Conservation (phyloP, 2,888 invertebrate species). For the Limnephilus rhombicus region DNA sequence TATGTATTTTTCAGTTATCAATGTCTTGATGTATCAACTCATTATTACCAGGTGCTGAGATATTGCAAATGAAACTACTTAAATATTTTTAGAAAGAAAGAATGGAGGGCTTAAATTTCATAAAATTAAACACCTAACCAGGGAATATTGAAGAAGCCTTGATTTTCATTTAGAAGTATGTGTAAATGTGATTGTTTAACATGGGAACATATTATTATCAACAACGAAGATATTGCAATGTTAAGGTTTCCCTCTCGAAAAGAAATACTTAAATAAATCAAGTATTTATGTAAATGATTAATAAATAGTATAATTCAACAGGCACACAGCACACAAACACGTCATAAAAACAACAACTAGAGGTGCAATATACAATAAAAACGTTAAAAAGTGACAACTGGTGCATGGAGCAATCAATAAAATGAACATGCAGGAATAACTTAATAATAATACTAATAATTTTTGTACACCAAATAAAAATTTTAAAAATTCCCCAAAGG, state of each 20-base stretch:
- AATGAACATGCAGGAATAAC: background rate
- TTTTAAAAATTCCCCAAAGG: background rate
- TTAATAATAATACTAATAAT: background rate
- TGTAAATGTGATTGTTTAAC: background rate
- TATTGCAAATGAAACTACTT: too few relatives aligned
- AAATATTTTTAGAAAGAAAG: too few relatives aligned
- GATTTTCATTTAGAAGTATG: background rate
- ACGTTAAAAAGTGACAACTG: background rate
- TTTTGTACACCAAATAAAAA: background rate
- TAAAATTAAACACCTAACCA: background rate
- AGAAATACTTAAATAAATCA: background rate
- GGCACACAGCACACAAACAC: background rate
- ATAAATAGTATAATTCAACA: background rate
- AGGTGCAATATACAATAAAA: background rate
- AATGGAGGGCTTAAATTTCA: too few relatives aligned
- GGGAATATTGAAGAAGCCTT: background rate
- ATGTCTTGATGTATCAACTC: too few relatives aligned
- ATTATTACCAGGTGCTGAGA: too few relatives aligned
- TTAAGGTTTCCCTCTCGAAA: background rate
- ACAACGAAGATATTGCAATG: background rate
- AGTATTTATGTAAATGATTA: background rate
- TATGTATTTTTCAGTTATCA: too few relatives aligned
- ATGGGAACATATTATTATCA: background rate
- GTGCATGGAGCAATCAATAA: background rate
- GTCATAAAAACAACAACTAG: background rate